Conservation (phyloP, 2,888 invertebrate species). For the Ctena decussata region DNA sequence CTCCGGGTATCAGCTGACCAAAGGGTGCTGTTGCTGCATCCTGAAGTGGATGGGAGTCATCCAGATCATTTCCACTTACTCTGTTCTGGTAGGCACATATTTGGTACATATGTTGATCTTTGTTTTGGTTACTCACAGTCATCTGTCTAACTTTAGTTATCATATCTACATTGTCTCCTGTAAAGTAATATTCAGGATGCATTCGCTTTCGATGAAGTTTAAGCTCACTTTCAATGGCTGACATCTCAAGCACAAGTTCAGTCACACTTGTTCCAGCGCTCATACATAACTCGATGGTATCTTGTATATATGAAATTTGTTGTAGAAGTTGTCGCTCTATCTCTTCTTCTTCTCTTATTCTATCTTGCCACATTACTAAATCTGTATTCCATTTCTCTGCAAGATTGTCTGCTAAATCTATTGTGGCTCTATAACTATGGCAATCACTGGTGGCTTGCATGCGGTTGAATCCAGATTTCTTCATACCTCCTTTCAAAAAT, state of each 20-base stretch:
- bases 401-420: not conserved
- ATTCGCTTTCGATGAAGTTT: conserved; percentile 24
- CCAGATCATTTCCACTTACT: conserved; percentile 38
- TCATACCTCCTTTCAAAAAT: not conserved
- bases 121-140: conserved; percentile 41
- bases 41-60: conserved; percentile 22
- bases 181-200: conserved; percentile 55
- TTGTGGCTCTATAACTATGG: not conserved
- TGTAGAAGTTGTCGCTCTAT: not conserved
- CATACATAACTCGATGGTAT: not conserved
- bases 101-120: conserved; percentile 53
- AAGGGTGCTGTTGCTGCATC: conserved; percentile 25
- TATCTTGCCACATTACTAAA: not conserved
- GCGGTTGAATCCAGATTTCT: not conserved
- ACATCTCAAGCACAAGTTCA: not conserved
- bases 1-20: conserved; percentile 22
- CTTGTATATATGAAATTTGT: not conserved
- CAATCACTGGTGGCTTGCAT: not conserved
- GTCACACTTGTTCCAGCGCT: not conserved
- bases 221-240: not conserved
- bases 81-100: conserved; percentile 48
- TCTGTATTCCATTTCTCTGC: not conserved
- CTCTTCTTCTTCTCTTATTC: not conserved
- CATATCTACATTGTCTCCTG: conserved; percentile 61
- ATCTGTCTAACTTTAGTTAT: conserved; percentile 44